A percentile compares a stretch with the other conserved stretches of the same genome.
These are phyloP conservation scores for Uloborus plumipes DNA, from an alignment of 2,888 invertebrate genomes.

Conservation along the genomic window DNA sequence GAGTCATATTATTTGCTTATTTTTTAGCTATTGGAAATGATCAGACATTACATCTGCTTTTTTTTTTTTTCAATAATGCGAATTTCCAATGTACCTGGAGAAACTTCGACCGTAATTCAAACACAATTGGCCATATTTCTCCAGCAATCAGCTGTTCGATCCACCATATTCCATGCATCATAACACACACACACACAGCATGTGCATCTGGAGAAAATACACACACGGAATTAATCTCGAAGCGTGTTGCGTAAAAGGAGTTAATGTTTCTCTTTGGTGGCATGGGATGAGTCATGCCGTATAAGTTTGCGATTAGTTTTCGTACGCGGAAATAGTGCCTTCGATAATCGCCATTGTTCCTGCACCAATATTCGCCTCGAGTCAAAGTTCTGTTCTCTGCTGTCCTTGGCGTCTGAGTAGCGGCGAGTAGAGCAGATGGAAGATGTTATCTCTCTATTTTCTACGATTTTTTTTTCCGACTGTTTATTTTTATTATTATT, in stretches of 20 bases:
- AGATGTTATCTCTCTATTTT: no score
- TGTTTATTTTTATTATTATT: no score
- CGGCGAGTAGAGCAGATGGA: background rate
- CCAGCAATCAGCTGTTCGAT: background rate
- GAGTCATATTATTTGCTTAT: no score
- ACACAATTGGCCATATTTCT: background rate
- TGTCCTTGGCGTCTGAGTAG: background rate
- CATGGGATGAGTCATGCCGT: slow-evolving; percentile 16
- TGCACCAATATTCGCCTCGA: slow-evolving; percentile 11
- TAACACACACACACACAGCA: background rate
- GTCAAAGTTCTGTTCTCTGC: slow-evolving; percentile 28
- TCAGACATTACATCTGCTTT: no score
- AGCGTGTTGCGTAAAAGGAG: background rate
- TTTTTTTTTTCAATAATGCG: no score
- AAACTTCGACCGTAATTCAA: no score
- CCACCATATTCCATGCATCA: background rate
- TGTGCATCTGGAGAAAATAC: slow-evolving; percentile 16
- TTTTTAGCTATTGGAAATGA: no score
- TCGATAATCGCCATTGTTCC: slow-evolving; percentile 46
- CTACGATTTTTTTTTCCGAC: no score
- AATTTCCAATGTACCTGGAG: no score
- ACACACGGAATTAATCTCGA: background rate
- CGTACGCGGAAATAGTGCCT: slow-evolving; percentile 41
- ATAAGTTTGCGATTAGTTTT: slow-evolving; percentile 11
- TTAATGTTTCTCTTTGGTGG: slow-evolving; percentile 8